Conservation (phyloP, 1,140 invertebrate genomes). For the Bemisia tabaci region DNA sequence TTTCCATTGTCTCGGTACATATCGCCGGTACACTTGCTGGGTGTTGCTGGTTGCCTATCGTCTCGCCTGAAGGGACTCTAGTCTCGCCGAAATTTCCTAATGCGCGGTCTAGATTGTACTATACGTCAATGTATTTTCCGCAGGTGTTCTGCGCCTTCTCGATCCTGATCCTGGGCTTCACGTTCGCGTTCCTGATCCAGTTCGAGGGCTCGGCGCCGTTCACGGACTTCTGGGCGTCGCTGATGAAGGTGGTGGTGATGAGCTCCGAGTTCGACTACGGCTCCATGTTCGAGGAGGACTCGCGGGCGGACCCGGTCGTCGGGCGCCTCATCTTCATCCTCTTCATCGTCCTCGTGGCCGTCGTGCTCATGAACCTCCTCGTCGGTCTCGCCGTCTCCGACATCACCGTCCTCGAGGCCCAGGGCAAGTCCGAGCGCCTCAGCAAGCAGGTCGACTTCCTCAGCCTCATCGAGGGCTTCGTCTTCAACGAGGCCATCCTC, state of each 20-base stretch:
- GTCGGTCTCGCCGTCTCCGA: constrained; percentile 35
- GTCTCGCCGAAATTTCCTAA: no score
- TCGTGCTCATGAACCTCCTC: constrained; percentile 34
- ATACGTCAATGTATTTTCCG: no score
- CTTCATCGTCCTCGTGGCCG: constrained; percentile 30
- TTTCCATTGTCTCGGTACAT: no score
- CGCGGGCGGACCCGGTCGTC: constrained; percentile 17
- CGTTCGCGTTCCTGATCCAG: constrained; percentile 38
- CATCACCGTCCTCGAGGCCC: constrained; percentile 22
- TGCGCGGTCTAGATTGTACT: no score
- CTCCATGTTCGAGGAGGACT: constrained; percentile 29
- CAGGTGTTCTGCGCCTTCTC: constrained; percentile 35
- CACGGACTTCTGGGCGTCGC: constrained; percentile 30
- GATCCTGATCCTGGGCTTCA: constrained; percentile 39
- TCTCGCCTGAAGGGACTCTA: no score
- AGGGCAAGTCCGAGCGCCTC: constrained; percentile 18
- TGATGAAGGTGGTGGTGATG: constrained; percentile 41
- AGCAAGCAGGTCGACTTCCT: constrained; percentile 22
- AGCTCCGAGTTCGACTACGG: constrained; percentile 42
- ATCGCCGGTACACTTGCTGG: no score
- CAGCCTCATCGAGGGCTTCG: constrained; percentile 18
- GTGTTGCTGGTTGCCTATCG: no score
- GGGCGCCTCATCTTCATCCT: constrained; percentile 23
- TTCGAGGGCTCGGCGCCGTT: constrained; percentile 35
- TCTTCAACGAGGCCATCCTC: constrained; percentile 14